Evolutionary conservation across 2,888 invertebrate species (phyloP).

Genomic region (Stenotaenia linearis): DNA sequence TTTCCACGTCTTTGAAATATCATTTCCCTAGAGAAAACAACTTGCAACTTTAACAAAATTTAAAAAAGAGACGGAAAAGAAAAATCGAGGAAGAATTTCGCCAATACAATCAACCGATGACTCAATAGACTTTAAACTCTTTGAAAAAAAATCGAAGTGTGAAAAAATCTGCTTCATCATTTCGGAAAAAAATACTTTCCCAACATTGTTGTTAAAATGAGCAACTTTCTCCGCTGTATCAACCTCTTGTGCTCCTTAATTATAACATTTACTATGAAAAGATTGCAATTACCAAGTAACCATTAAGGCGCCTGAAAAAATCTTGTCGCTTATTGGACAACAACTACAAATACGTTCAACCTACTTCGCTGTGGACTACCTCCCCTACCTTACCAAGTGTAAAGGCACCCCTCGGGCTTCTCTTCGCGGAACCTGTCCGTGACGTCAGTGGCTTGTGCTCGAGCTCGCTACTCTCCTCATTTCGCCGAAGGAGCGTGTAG

Average conservation of each 20-base stretch:
- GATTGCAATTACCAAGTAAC: not conserved
- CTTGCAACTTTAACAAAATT: not conserved
- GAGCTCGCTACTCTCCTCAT: not conserved
- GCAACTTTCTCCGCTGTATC: not conserved
- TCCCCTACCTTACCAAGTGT: conserved; percentile 12
- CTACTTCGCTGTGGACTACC: conserved; percentile 16
- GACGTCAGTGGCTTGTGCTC: conserved; percentile 12
- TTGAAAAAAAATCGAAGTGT: not conserved
- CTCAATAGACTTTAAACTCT: not conserved
- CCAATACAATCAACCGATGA: not conserved
- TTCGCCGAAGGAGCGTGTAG: conserved; percentile 12
- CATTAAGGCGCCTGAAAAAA: not conserved
- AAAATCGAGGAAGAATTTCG: not conserved
- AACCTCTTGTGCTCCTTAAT: not conserved
- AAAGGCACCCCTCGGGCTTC: conserved; percentile 2
- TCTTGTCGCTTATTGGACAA: not conserved
- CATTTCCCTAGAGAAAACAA: not conserved
- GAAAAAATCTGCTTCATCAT: not conserved
- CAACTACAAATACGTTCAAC: conserved; percentile 1
- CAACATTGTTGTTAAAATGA: not conserved
- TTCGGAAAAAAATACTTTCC: not conserved
- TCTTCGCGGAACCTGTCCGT: conserved; percentile 26
- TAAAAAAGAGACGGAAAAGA: not conserved
- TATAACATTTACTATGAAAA: not conserved
- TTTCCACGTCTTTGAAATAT: not conserved